These are phyloP conservation scores for Martes flavigula DNA, from an alignment of 2,797 vertebrate species.

Conservation along the genomic window DNA sequence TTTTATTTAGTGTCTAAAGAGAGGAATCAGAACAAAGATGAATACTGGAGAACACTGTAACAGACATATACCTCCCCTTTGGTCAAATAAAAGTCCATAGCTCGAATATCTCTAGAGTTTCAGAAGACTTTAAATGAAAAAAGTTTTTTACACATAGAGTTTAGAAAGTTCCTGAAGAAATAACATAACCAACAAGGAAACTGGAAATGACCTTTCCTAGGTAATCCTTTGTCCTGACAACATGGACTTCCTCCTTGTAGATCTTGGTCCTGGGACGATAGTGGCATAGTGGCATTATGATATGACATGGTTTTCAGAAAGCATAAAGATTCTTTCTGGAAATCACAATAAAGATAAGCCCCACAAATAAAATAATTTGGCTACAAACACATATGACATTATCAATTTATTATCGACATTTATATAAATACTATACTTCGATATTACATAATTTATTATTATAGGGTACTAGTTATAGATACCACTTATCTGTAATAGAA, in stretches of 20 bases:
- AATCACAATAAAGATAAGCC: background rate
- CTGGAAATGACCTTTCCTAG: background rate
- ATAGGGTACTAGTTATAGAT: background rate
- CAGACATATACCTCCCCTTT: background rate
- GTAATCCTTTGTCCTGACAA: background rate
- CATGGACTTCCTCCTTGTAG: background rate
- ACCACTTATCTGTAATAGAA: background rate
- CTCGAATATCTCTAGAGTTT: background rate
- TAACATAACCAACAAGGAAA: background rate
- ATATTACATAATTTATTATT: background rate
- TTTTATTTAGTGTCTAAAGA: background rate
- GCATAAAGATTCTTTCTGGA: background rate
- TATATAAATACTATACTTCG: background rate
- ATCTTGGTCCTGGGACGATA: background rate
- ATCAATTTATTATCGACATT: background rate
- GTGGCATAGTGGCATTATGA: background rate
- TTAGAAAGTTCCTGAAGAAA: background rate
- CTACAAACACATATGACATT: background rate
- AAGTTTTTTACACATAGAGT: background rate
- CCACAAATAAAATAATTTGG: conserved; percentile 1
- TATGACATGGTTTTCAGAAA: background rate
- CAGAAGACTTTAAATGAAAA: background rate
- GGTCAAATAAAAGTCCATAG: background rate
- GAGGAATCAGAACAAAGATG: background rate
- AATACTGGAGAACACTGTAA: background rate